Conservation (phyloP, 2,113 vertebrate genomes). For the Dasyprocta punctata region DNA sequence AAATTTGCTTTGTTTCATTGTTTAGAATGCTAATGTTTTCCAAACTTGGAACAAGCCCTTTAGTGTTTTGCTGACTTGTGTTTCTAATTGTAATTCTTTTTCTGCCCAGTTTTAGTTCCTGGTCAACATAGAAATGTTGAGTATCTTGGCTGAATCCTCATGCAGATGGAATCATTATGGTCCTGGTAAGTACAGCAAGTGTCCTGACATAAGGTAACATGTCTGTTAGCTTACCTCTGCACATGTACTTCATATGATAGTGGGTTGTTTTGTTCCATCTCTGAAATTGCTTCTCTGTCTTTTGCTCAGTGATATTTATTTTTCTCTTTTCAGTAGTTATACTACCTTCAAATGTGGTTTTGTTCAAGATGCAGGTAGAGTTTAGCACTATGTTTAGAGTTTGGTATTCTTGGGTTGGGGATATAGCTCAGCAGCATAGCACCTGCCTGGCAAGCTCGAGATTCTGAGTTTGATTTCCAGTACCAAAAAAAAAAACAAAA, state of each 20-base stretch:
- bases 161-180: constrained; percentile 55
- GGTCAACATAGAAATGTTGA: constrained; percentile 58
- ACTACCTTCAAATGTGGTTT: neutral
- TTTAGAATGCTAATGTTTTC: constrained; percentile 48
- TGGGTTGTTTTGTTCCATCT: neutral
- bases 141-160: constrained; percentile 5
- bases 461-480: too few relatives aligned
- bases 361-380: neutral
- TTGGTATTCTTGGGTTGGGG: neutral
- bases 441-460: too few relatives aligned
- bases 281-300: constrained; percentile 18
- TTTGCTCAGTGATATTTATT: constrained; percentile 14
- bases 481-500: too few relatives aligned
- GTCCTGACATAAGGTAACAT: neutral
- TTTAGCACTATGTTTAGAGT: neutral
- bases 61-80: constrained; percentile 42
- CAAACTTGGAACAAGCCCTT: constrained; percentile 40
- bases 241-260: neutral
- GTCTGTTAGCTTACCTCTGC: neutral
- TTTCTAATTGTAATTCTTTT: constrained; percentile 67
- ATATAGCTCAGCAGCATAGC: too few relatives aligned
- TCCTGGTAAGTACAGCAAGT: constrained; percentile 26
- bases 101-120: constrained; percentile 18
- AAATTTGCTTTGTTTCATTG: constrained; percentile 35
- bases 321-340: constrained; percentile 47